Conservation (phyloP, 2,113 vertebrate species). For the Sturnus vulgaris region DNA sequence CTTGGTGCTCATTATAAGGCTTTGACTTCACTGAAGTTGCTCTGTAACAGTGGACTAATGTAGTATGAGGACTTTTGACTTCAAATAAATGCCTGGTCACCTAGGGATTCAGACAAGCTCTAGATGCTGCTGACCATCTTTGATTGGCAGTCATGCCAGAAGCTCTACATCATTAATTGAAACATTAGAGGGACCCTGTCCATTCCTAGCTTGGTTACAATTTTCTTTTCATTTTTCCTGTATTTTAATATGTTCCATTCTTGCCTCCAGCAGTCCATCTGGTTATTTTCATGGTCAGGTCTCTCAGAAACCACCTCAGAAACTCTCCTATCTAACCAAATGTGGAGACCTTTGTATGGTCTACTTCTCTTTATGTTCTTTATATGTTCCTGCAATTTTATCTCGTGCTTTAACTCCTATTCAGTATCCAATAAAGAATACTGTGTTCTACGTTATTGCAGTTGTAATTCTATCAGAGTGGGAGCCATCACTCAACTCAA, state of each 20-base stretch:
- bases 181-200: neutral
- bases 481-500: neutral
- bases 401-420: neutral
- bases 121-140: neutral
- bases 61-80: neutral
- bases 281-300: neutral
- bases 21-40: neutral
- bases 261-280: neutral
- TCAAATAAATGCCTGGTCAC: neutral
- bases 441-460: neutral
- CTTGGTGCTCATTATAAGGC: neutral
- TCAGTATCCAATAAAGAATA: neutral
- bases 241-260: neutral
- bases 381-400: neutral
- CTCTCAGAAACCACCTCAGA: neutral
- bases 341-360: neutral
- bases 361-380: neutral
- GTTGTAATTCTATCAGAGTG: neutral
- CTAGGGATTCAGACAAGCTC: neutral
- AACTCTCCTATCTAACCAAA: neutral
- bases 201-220: neutral
- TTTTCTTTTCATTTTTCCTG: neutral
- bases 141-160: neutral
- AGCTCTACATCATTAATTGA: neutral
- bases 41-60: neutral